Evolutionary conservation across 30 jellyfish, hydroid and myxozoan genomes (phyloP), one percentile per base, ranked within the genome.

Genomic region (Catostylus mosaicus): DNA sequence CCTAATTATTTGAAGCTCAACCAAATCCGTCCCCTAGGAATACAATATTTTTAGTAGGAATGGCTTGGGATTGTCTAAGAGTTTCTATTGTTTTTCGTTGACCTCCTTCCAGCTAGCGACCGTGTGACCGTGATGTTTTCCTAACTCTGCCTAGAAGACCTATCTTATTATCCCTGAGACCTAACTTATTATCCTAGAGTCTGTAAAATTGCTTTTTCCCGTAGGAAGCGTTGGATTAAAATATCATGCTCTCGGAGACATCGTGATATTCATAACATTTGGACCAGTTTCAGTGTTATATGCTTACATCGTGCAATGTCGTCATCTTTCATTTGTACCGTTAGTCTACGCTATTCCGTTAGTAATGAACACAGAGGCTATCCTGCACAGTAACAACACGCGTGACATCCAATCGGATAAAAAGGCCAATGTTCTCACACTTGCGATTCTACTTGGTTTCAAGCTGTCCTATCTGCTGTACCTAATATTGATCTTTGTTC

Each of bases 361-460:
- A 11, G 96, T 93, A 1, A 75, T 87, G 92, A 84, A 86, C 65
- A 93, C 97, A 1, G 98, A 93, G 70, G 98, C 98, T 7, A 93
- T 93, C 50, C 87, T 93, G 40, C 98, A 93, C 59, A 78, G 96
- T 52, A 93, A 93, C 71, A 93, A 93, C 60, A 43, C 96, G 8
- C 88, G 98, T 6, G 98, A 93, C 77, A 47, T 80, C 65, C 88
- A 74, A 27, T 75, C 89, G 0, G 98, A 93, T 63, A 56, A n/a
- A 33, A 40, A 74, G 50, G 80, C 94, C 2, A 89, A 89, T 51
- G 91, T 87, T 5, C 47, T 76, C 1, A 93, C 98, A 2, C 61
- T 93, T 26, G 95, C 98, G 12, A 82, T 93, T 37, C 9, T 93
- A 10, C 86, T 93, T 16, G 98, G 98, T 1, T 64, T 66, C 50